phyloP scores from a whole-genome alignment of 2,888 invertebrate genomes.

The Spodoptera exigua region DNA sequence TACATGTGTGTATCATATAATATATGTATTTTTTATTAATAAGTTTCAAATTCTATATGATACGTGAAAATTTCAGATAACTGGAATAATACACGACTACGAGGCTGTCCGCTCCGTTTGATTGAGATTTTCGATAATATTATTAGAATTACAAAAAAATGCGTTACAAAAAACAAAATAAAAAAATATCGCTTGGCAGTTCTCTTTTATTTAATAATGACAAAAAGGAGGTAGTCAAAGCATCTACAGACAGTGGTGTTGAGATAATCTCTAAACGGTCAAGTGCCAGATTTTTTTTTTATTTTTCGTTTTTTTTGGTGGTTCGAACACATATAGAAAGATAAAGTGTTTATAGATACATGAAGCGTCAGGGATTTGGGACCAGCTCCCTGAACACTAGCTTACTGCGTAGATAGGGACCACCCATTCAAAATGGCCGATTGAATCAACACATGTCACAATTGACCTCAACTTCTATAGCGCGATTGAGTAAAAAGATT shows the following conservation, averaged over 20 bases:
- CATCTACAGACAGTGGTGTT: conserved; percentile 84
- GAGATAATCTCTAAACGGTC: conserved; percentile 85
- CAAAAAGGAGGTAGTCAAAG: conserved; percentile 72
- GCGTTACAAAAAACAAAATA: no score
- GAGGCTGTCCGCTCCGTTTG: no score
- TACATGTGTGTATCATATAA: no score
- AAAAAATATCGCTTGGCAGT: no score
- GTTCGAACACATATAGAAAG: conserved; percentile 79
- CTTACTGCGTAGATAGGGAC: conserved; percentile 82
- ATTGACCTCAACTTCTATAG: conserved; percentile 58
- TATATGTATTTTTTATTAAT: no score
- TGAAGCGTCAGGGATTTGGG: conserved; percentile 65
- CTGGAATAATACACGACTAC: no score
- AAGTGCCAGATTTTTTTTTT: conserved; percentile 83
- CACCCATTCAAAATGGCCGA: conserved; percentile 59
- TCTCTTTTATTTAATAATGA: not conserved
- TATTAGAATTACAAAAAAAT: no score
- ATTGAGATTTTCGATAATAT: no score
- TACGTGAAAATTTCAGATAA: no score
- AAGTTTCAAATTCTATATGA: no score
- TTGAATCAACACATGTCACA: conserved; percentile 21
- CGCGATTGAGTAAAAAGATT: conserved; percentile 67
- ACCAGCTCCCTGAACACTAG: conserved; percentile 79
- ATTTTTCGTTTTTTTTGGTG: conserved; percentile 68
- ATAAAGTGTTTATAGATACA: conserved; percentile 73